Evolutionary conservation across 2,888 invertebrate species (phyloP).

Genomic region (Epinotia ramella): DNA sequence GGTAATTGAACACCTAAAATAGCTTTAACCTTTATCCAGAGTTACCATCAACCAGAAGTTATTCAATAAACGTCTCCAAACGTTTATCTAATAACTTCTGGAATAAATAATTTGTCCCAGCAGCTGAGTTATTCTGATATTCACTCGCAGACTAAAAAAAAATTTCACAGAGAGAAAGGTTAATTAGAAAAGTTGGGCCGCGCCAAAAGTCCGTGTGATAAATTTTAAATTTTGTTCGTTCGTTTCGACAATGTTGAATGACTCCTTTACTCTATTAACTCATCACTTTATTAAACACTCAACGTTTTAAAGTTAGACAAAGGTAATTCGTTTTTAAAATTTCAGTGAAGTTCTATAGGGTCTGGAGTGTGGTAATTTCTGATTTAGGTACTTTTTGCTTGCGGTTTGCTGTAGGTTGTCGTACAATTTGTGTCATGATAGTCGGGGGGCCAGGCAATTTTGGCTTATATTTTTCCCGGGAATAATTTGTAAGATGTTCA

Average conservation of each 20-base stretch:
- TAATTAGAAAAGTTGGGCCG: constrained; percentile 43
- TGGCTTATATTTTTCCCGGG: no score
- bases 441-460: no score
- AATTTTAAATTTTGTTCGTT: constrained; percentile 44
- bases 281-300: constrained; percentile 20
- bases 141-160: constrained; percentile 36
- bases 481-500: no score
- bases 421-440: no score
- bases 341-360: neutral
- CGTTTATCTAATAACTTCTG: constrained; percentile 15
- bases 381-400: no score
- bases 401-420: no score
- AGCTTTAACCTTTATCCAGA: neutral
- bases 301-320: neutral
- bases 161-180: constrained; percentile 36
- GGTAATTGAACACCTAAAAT: neutral
- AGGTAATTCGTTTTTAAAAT: neutral
- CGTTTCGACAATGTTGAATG: constrained; percentile 22
- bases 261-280: constrained; percentile 19
- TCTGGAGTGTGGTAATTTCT: neutral
- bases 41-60: neutral
- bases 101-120: constrained; percentile 25
- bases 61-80: neutral
- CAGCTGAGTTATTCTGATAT: constrained; percentile 32
- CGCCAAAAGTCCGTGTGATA: constrained; percentile 36